These are phyloP conservation scores for Harpegnathos saltator DNA, from an alignment of 1,140 invertebrate species.

Conservation along the genomic window DNA sequence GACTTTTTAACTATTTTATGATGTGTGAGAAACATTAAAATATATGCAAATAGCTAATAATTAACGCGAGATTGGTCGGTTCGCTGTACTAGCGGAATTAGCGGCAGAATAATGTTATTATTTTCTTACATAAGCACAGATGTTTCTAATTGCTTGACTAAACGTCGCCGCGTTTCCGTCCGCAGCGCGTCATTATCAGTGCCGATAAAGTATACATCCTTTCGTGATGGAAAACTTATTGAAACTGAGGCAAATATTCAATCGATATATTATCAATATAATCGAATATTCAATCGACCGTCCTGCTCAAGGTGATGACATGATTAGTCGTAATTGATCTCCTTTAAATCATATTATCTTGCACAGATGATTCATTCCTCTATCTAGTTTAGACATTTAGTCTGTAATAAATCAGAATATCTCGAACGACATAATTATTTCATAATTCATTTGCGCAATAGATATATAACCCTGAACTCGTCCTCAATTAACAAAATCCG, in stretches of 20 bases:
- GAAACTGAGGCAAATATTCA: background rate
- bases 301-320: no score
- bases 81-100: background rate
- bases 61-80: background rate
- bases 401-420: no score
- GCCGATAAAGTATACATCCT: background rate
- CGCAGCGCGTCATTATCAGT: background rate
- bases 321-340: no score
- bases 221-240: background rate
- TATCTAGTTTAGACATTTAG: no score
- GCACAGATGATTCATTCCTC: no score
- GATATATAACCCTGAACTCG: no score
- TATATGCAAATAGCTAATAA: background rate
- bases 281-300: background rate
- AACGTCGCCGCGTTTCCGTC: background rate
- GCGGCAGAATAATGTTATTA: constrained; percentile 10
- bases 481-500: no score
- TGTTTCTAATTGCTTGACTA: background rate
- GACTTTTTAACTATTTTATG: no score
- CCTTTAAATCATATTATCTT: background rate
- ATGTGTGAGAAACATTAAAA: background rate
- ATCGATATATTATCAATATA: no score
- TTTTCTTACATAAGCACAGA: constrained; percentile 21
- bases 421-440: no score
- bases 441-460: no score